Evolutionary conservation across 2,113 vertebrate species (phyloP), one percentile per base, ranked within the genome.

Genomic region (Megaceryle maxima): DNA sequence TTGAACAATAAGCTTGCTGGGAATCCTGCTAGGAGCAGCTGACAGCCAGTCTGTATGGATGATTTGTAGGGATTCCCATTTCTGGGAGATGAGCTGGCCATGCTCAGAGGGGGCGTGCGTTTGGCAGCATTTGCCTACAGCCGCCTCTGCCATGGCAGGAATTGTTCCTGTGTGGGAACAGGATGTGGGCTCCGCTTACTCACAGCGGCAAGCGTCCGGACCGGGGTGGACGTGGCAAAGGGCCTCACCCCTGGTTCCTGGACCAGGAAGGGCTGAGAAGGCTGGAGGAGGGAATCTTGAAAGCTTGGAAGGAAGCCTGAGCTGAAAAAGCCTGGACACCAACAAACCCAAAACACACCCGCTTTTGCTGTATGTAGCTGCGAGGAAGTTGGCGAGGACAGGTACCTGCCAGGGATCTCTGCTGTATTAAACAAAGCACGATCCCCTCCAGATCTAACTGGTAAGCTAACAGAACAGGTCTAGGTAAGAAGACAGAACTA

Each of bases 1-100:
- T 81, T 87, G 85, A 96, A 97, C 78, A 97, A 95, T 92, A 97
- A 97, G 84, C 96, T 97, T 76, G 92, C 77, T 91, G 92, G 92
- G 94, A 87, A 60, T 89, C 67, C 83, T 60, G 91, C 74, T 89
- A 91, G 91, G 18, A 92, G 79, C 73, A 79, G 74, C 92, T 76
- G 88, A 87, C 88, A 92, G 80, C 53, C 84, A 74, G 74, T 67
- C 56, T 48, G 44, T 31, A 43, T 4, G 75, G 67, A 64, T 26
- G 84, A 70, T 41, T 3, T 76, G 77, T n/a, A 79, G 88, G 83
- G 86, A 76, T 70, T 82, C 86, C 81, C 37, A 4, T 53, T 76
- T 69, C 86, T 63, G 88, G 66, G 77, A 87, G 70, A 21, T 35
- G 72, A 95, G 48, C 69, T 81, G 78, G 69, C 22, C 33, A 2